Conservation (phyloP, 2,113 vertebrate genomes). For the Eretmochelys imbricata region DNA sequence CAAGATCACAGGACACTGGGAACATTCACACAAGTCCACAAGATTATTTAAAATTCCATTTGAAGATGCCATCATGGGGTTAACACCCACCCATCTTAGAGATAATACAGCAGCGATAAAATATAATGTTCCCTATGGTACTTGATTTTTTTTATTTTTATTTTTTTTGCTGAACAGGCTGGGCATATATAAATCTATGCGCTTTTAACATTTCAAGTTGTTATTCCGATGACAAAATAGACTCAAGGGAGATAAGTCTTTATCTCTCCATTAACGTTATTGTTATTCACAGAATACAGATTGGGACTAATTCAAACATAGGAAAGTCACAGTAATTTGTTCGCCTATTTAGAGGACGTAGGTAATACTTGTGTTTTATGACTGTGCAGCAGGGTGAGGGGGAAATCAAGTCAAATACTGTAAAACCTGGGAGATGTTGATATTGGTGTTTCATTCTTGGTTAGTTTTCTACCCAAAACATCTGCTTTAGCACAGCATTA, state of each 20-base stretch:
- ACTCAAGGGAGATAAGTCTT: conserved; percentile 73
- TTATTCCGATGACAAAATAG: conserved; percentile 71
- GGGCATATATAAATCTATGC: conserved; percentile 66
- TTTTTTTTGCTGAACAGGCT: conserved; percentile 49
- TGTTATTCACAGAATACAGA: conserved; percentile 70
- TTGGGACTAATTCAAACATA: conserved; percentile 34
- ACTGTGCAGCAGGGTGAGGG: background rate
- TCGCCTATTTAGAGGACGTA: conserved; percentile 36
- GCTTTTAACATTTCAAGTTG: conserved; percentile 70
- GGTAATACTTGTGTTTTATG: conserved; percentile 42
- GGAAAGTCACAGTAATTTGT: conserved; percentile 70
- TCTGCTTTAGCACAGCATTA: background rate
- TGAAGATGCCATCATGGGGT: conserved; percentile 40
- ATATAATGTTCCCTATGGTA: conserved; percentile 23
- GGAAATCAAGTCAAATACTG: conserved; percentile 1
- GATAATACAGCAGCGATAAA: conserved; percentile 22
- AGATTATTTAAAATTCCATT: background rate
- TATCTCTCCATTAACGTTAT: conserved; percentile 72
- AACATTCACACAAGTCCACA: conserved; percentile 28
- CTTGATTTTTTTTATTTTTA: conserved; percentile 31
- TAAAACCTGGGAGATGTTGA: background rate
- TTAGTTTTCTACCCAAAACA: background rate
- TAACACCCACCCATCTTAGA: conserved; percentile 41
- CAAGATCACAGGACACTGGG: background rate
- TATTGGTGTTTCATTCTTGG: conserved; percentile 3